A percentile compares a stretch with the other conserved stretches of the same genome.
phyloP scores from a whole-genome alignment of 2,797 vertebrate species.

The Mergus octosetaceus region DNA sequence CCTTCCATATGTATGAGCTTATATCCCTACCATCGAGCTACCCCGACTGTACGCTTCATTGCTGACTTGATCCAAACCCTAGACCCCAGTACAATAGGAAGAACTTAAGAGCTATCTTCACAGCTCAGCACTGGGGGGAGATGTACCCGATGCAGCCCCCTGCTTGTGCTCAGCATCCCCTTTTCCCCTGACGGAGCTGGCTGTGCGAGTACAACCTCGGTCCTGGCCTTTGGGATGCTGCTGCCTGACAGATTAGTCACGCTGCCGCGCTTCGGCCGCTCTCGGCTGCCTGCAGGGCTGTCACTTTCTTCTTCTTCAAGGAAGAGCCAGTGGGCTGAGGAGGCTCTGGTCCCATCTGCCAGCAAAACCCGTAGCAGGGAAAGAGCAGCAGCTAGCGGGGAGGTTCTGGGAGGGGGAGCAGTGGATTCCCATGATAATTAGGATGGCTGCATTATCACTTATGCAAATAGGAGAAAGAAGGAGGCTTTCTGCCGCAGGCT shows the following conservation, averaged over 20 bases:
- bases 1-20: conserved; percentile 63
- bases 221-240: conserved; percentile 15
- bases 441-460: conserved; percentile 47
- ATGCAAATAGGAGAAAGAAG: conserved; percentile 38
- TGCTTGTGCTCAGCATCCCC: not conserved
- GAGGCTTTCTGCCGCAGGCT: not conserved
- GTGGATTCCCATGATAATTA: conserved; percentile 48
- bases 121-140: not conserved
- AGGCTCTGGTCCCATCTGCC: conserved; percentile 62
- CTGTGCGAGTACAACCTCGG: not conserved
- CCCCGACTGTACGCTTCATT: not conserved
- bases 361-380: conserved; percentile 41
- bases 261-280: not conserved
- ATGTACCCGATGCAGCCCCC: not conserved
- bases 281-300: conserved; percentile 63
- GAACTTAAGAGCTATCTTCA: not conserved
- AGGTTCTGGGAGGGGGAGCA: conserved; percentile 27
- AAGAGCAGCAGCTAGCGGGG: conserved; percentile 60
- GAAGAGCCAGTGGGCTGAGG: conserved; percentile 69
- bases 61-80: not conserved
- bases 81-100: fast-evolving
- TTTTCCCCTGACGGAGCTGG: not conserved
- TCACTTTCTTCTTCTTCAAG: conserved; percentile 69
- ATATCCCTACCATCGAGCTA: not conserved
- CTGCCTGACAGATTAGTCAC: not conserved